Conservation (phyloP, 2,113 vertebrate species). For the Megatriorchis doriae region DNA sequence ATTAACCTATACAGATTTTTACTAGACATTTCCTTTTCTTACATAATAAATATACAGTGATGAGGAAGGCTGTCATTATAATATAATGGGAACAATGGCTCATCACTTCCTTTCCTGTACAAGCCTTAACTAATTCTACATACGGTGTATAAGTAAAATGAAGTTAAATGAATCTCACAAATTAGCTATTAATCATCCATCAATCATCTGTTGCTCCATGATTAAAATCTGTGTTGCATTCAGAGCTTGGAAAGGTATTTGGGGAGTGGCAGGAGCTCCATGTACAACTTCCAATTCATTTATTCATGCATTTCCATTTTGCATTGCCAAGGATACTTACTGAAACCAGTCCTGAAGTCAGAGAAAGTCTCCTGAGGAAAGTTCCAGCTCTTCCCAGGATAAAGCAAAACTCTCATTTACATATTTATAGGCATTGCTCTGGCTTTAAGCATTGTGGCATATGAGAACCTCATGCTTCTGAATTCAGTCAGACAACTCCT, state of each 20-base stretch:
- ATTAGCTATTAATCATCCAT: conserved; percentile 70
- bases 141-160: conserved; percentile 76
- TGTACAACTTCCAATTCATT: conserved; percentile 41
- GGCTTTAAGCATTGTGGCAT: not conserved
- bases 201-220: conserved; percentile 73
- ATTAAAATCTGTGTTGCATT: conserved; percentile 65
- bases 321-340: not conserved
- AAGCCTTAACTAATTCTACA: conserved; percentile 78
- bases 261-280: conserved; percentile 44
- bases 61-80: conserved; percentile 82
- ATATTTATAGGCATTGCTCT: not conserved
- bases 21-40: conserved; percentile 83
- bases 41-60: conserved; percentile 81
- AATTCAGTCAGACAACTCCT: not conserved
- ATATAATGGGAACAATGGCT: conserved; percentile 82
- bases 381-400: not conserved
- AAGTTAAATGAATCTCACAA: conserved; percentile 72
- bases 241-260: conserved; percentile 55
- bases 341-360: conserved; percentile 33
- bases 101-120: conserved; percentile 75
- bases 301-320: conserved; percentile 7
- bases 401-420: conserved; percentile 36
- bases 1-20: conserved; percentile 86
- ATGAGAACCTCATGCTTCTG: not conserved
- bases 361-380: conserved; percentile 14